Base-by-base conservation (phyloP, 2,888 invertebrate species). In the Idaea biselata region DNA sequence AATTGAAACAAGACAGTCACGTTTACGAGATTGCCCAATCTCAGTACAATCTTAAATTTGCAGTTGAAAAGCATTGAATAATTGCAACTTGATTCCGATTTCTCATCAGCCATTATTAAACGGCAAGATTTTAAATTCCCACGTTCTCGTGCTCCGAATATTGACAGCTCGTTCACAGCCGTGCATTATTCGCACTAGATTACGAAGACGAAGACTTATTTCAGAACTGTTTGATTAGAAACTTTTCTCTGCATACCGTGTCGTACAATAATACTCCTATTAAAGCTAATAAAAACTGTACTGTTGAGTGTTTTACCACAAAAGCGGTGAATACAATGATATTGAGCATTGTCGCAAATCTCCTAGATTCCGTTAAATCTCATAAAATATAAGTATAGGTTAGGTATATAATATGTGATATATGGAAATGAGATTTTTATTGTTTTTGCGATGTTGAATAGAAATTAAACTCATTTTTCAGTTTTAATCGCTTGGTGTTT, bases 61-160 rank as follows among this genome's bases (percentile, higher is more conserved):
- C 76, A 78, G 75, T 70, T 68, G 73, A 68, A 68, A 75, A 70
- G 72, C 78, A 76, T 77, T 77, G 76, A 76, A 73, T 79, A 81
- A 81, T 80, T 76, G 72, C 76, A 75, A 76, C 81, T 82, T 74
- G 78, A 76, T 81, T 79, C 74, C 67, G 74, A 79, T 79, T 85
- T 81, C 77, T 77, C 81, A 78, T 77, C 78, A 73, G 74, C 78
- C 79, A 79, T 83, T 82, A 81, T 83, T 82, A 78, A 44, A 78
- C 75, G 77, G 77, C 78, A 77, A 75, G 81, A 81, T 79, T 78
- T 78, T 78, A 81, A 73, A 76, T 88, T 88, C 87, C 84, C 87
- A 89, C 87, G 89, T 83, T 82, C 85, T 82, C 82, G 81, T 87
- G 85, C 84, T 87, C 88, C 82, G 81, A 88, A 89, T 89, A 84